phyloP scores from a whole-genome alignment of 2,797 vertebrate species.

The Urosaurus nigricauda region DNA sequence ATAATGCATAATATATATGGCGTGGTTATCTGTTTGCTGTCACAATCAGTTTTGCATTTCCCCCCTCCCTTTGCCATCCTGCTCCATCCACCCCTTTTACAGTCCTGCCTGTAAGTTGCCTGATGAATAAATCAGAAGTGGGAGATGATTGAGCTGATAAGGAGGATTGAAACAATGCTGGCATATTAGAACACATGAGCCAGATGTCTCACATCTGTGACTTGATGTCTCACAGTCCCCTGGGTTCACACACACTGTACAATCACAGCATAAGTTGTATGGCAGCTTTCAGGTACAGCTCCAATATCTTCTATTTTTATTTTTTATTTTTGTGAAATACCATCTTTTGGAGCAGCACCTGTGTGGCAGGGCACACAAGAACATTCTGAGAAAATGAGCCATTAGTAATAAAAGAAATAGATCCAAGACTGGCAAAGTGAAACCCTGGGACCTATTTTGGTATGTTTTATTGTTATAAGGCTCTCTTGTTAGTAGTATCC shows the following conservation, averaged over 20 bases:
- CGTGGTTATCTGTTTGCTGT: slow-evolving; percentile 17
- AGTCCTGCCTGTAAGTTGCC: slow-evolving; percentile 34
- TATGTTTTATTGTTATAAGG: neutral
- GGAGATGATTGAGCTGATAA: neutral
- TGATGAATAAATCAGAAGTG: slow-evolving; percentile 39
- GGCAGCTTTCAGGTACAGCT: fast-evolving
- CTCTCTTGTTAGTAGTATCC: neutral
- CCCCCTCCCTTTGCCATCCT: slow-evolving; percentile 1
- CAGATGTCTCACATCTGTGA: slow-evolving; percentile 5
- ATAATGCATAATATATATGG: slow-evolving; percentile 8
- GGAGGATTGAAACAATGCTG: neutral
- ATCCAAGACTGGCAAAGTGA: too few species aligned
- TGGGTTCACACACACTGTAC: slow-evolving; percentile 16
- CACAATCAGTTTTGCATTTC: slow-evolving; percentile 47
- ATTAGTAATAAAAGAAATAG: neutral
- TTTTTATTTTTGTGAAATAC: slow-evolving; percentile 26
- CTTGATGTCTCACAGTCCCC: slow-evolving; percentile 38
- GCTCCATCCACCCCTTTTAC: neutral
- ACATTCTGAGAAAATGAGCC: neutral
- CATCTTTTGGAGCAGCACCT: fast-evolving
- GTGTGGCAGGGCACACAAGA: neutral
- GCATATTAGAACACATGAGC: slow-evolving; percentile 19
- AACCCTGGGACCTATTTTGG: neutral
- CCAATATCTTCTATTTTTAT: fast-evolving
- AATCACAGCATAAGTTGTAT: slow-evolving; percentile 4